Evolutionary conservation across 2,888 invertebrate species (phyloP).

Genomic region (Hemicrepidius hirtus): DNA sequence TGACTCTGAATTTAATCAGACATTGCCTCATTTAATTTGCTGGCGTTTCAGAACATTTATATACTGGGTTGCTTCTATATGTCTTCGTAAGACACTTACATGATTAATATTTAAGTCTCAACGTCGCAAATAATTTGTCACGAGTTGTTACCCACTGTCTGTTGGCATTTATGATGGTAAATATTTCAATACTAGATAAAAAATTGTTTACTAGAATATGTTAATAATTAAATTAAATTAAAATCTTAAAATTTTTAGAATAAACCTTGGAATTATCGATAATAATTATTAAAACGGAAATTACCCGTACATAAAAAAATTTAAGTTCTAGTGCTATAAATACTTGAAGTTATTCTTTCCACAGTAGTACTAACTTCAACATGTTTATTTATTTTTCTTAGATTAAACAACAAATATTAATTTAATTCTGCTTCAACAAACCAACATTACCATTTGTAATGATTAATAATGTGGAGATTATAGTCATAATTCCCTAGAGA

Average conservation of each 20-base stretch:
- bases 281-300: too few species aligned
- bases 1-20: not conserved
- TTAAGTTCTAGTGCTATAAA: too few species aligned
- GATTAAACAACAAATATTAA: too few species aligned
- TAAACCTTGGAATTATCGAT: too few species aligned
- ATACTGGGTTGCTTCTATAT: not conserved
- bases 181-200: not conserved
- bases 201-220: not conserved
- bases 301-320: too few species aligned
- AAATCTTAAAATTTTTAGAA: too few species aligned
- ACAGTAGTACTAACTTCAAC: too few species aligned
- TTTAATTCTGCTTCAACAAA: too few species aligned
- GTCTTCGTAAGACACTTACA: constrained; percentile 1
- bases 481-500: constrained; percentile 7
- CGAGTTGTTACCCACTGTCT: constrained; percentile 4
- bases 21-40: constrained; percentile 8
- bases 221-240: too few species aligned
- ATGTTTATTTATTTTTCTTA: too few species aligned
- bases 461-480: not conserved
- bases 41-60: constrained; percentile 6
- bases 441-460: too few species aligned
- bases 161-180: not conserved
- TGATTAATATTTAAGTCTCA: constrained; percentile 17
- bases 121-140: constrained; percentile 6
- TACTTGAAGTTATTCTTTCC: too few species aligned